A percentile compares a stretch with the other conserved stretches of the same genome.
Evolutionary conservation across 2,113 vertebrate genomes (phyloP).

Genomic region (Nesogale talazaci): DNA sequence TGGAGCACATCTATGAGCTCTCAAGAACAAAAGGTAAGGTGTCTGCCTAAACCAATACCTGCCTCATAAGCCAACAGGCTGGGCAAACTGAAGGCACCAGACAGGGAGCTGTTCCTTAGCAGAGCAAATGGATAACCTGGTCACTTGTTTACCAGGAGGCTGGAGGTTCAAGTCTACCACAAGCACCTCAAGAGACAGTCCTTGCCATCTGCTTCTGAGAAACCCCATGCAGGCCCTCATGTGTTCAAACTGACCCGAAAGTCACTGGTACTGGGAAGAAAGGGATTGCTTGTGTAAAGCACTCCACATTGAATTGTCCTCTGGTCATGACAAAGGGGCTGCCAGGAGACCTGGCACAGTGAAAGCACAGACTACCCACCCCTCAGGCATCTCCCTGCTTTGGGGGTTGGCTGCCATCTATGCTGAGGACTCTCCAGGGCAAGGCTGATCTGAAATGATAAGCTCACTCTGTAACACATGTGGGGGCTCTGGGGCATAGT

Average conservation of each 20-base stretch:
- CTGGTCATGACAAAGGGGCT: background rate
- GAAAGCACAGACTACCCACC: background rate
- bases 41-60: background rate
- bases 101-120: background rate
- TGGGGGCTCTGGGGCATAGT: too few relatives aligned
- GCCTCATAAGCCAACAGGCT: background rate
- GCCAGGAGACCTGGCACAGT: background rate
- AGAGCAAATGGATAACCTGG: too few relatives aligned
- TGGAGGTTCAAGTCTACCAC: too few relatives aligned
- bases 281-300: background rate
- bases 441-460: background rate
- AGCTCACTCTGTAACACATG: too few relatives aligned
- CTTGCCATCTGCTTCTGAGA: too few relatives aligned
- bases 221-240: too few relatives aligned
- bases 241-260: too few relatives aligned
- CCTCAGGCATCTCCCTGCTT: background rate
- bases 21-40: background rate
- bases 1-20: constrained; percentile 26
- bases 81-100: background rate
- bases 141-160: too few relatives aligned
- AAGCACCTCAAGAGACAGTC: too few relatives aligned
- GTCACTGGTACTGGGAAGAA: too few relatives aligned
- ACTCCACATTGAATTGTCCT: background rate
- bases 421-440: background rate
- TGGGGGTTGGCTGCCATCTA: too few relatives aligned